Conservation (phyloP, 2,888 invertebrate genomes). For the Temnothorax ravouxi region DNA sequence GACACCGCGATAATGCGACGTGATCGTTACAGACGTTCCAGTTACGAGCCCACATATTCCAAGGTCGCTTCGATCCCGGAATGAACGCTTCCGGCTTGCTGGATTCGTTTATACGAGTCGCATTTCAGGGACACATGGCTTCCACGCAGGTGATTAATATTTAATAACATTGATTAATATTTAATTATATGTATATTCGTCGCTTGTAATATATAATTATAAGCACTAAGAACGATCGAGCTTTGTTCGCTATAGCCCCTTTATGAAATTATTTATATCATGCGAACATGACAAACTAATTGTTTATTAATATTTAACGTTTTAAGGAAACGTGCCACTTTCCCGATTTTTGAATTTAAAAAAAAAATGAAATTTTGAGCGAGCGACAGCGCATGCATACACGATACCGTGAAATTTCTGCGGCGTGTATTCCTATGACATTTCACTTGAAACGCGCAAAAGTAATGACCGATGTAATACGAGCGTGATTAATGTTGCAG, state of each 20-base stretch:
- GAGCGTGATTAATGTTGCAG: slow-evolving; percentile 46
- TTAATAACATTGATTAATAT: no score
- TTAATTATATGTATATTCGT: no score
- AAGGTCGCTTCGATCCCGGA: slow-evolving; percentile 89
- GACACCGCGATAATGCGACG: not conserved
- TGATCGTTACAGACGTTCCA: slow-evolving; percentile 87
- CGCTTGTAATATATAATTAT: no score
- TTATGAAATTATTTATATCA: no score
- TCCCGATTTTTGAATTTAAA: slow-evolving; percentile 30
- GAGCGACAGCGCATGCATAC: not conserved
- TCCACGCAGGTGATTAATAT: slow-evolving; percentile 84
- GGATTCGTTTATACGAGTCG: slow-evolving; percentile 87
- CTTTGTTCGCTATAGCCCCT: no score
- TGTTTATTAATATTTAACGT: not conserved
- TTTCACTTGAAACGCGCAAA: slow-evolving; percentile 27
- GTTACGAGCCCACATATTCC: slow-evolving; percentile 90
- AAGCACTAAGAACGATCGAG: no score
- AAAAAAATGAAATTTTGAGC: slow-evolving; percentile 1
- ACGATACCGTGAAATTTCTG: slow-evolving; percentile 32
- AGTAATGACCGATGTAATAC: slow-evolving; percentile 28
- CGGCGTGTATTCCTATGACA: slow-evolving; percentile 22
- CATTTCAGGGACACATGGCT: slow-evolving; percentile 84
- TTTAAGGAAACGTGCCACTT: not conserved
- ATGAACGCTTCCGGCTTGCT: slow-evolving; percentile 87
- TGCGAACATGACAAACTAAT: no score